Conservation (phyloP, 2,113 vertebrate species). For the Nematolebias whitei region DNA sequence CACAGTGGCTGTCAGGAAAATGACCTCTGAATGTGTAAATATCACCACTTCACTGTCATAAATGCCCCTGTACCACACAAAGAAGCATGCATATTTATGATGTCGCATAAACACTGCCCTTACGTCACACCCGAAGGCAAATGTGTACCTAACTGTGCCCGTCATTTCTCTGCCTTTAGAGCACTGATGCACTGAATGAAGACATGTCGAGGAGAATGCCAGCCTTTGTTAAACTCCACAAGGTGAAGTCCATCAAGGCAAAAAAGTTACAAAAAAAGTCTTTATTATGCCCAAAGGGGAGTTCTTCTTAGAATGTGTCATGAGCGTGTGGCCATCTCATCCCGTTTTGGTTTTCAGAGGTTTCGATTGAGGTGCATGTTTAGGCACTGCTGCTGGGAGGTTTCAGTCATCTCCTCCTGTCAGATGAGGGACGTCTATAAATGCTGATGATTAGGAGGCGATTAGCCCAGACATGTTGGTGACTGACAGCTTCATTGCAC, state of each 20-base stretch:
- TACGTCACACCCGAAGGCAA: constrained; percentile 68
- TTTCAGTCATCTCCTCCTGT: constrained; percentile 71
- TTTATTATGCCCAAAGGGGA: constrained; percentile 68
- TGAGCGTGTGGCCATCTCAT: constrained; percentile 49
- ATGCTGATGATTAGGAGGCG: constrained; percentile 83
- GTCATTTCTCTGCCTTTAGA: constrained; percentile 64
- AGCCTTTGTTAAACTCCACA: constrained; percentile 69
- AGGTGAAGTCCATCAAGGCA: constrained; percentile 62
- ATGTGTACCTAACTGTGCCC: constrained; percentile 72
- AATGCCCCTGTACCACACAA: constrained; percentile 57
- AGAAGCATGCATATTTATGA: constrained; percentile 81
- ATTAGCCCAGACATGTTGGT: constrained; percentile 80
- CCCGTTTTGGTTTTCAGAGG: constrained; percentile 61
- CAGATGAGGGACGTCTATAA: constrained; percentile 82
- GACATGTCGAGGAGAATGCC: constrained; percentile 71
- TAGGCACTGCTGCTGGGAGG: constrained; percentile 59
- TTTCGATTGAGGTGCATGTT: constrained; percentile 59
- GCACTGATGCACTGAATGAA: constrained; percentile 60
- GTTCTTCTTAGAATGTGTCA: constrained; percentile 38
- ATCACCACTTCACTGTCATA: constrained; percentile 76
- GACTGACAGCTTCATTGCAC: constrained; percentile 80
- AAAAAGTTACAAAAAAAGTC: constrained; percentile 21
- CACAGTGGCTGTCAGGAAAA: constrained; percentile 76
- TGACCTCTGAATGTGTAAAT: constrained; percentile 75
- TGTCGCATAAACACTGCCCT: constrained; percentile 70